Evolutionary conservation across 1,140 invertebrate genomes (phyloP), one percentile per base, ranked within the genome.

Genomic region (Epicauta chinensis): DNA sequence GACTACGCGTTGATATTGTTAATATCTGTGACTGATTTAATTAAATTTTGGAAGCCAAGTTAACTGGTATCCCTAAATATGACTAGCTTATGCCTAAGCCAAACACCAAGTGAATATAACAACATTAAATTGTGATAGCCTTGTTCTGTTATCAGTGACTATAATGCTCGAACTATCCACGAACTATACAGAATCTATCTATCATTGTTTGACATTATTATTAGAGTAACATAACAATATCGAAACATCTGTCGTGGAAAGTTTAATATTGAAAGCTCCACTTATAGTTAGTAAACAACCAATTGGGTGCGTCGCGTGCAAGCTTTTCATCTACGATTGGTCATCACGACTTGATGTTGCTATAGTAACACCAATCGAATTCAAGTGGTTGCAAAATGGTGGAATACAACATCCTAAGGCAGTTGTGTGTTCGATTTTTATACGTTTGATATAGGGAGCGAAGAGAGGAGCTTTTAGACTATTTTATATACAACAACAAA

Each of bases 11-110:
- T 67, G 68, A 70, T 69, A 70, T 64, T 65, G 68, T 69, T 70
- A 69, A 70, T 70, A 69, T 70, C 69, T 67, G 67, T 68, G 67
- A 69, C 67, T 68, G 63, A 69, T 67, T 65, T 58, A 70, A 71
- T 71, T 71, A 70, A 65, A 67, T 67, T 66, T 65, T 65, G 65
- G 66, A 64, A 59, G 61, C 60, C 32, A 56, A 66, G 64, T 64
- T 65, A 65, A 68, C 65, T 60, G 23, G 23, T 3, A 7, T 23
- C 23, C 68, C 66, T 62, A 64, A 65, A 66, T 68, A 63, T 67
- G 69, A 66, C 67, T 69, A 69, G 66, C 68, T 67, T 68, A 67
- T 64, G 67, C 65, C 68, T 70, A 65, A 70, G 66, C 67, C 67
- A 63, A 67, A 64, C 62, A 63, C 59, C 66, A 69, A 71, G 69